Percentiles rank a stretch among this genome's conserved stretches.
These are phyloP conservation scores for Campylomormyrus tamandua DNA, from an alignment of 2,113 vertebrate genomes.

Conservation along the genomic window DNA sequence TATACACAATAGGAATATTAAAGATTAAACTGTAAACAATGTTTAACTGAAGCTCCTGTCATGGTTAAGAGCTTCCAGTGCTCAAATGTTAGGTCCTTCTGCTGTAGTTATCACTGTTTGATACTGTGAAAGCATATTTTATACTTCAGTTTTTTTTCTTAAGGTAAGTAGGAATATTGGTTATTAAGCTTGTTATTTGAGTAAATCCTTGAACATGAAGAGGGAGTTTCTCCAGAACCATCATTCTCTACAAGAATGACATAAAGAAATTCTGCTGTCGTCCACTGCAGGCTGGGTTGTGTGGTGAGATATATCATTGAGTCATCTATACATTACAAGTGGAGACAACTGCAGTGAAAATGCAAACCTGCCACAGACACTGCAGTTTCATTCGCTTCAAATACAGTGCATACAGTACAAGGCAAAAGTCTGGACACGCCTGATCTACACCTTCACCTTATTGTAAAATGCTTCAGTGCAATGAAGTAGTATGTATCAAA, in stretches of 20 bases:
- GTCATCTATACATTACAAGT: not conserved
- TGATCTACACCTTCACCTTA: not conserved
- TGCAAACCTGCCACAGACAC: not conserved
- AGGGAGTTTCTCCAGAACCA: not conserved
- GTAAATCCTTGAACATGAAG: not conserved
- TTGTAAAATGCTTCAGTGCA: not conserved
- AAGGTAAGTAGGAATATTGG: not conserved
- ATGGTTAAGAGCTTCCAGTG: not conserved
- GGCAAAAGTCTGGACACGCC: not conserved
- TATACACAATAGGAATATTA: not conserved
- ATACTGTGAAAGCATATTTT: not conserved
- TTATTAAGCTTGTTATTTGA: not conserved
- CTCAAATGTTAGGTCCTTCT: not conserved
- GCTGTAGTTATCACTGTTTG: not conserved
- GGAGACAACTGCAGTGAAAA: not conserved
- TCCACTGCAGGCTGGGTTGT: not conserved
- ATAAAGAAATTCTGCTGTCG: not conserved
- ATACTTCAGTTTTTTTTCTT: not conserved
- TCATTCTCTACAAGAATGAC: not conserved
- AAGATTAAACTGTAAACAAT: not conserved
- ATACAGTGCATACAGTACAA: not conserved
- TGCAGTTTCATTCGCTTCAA: not conserved
- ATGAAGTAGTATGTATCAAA: not conserved
- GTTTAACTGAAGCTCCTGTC: not conserved
- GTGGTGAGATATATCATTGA: not conserved